These are phyloP conservation scores for Elmis aenea DNA, from an alignment of 2,888 invertebrate genomes.

Conservation along the genomic window DNA sequence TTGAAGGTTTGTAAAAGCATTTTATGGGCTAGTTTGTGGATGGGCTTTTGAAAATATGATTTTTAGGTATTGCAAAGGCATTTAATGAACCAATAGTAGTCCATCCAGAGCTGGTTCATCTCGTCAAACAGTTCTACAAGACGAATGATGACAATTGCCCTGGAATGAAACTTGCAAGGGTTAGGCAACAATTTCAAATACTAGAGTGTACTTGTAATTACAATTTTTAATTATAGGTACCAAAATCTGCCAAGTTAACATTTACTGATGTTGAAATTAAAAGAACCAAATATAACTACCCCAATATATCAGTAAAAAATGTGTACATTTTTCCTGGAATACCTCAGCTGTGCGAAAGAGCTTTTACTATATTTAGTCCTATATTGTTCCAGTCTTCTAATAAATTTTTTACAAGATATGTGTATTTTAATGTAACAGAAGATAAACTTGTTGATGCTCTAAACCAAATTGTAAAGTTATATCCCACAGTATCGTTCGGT, in stretches of 20 bases:
- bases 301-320: slow-evolving; percentile 53
- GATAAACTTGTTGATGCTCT: slow-evolving; percentile 46
- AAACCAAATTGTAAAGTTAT: slow-evolving; percentile 44
- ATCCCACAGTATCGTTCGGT: slow-evolving; percentile 50
- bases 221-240: slow-evolving; percentile 47
- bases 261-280: slow-evolving; percentile 39
- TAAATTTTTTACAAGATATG: slow-evolving; percentile 43
- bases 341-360: slow-evolving; percentile 50
- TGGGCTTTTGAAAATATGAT: background rate
- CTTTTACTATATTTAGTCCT: slow-evolving; percentile 39
- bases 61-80: slow-evolving; percentile 51
- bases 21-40: no score
- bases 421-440: slow-evolving; percentile 49
- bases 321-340: slow-evolving; percentile 69
- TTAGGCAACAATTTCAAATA: slow-evolving; percentile 22
- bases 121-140: slow-evolving; percentile 46
- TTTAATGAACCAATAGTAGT: slow-evolving; percentile 47
- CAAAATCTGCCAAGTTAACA: slow-evolving; percentile 45
- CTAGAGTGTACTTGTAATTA: slow-evolving; percentile 1
- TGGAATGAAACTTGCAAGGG: slow-evolving; percentile 44
- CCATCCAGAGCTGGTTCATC: slow-evolving; percentile 46
- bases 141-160: slow-evolving; percentile 42
- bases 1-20: slow-evolving; percentile 53
- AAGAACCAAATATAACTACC: slow-evolving; percentile 40
- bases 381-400: slow-evolving; percentile 42